Evolutionary conservation across 2,888 invertebrate species (phyloP), one percentile per base, ranked within the genome.

Genomic region (Drosophila koepferae): DNA sequence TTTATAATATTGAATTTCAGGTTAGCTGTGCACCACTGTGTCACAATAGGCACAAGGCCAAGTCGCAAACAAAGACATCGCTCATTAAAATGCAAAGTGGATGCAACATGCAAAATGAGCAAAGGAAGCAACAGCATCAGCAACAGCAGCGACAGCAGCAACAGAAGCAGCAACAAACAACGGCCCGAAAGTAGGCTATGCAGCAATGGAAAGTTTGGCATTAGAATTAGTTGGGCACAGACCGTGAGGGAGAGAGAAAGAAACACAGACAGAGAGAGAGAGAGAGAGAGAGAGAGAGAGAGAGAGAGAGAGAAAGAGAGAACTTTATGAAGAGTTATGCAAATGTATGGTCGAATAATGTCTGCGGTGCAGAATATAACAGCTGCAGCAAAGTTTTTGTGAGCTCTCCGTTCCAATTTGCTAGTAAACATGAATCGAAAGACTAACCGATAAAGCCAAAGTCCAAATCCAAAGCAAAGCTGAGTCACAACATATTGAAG

Each of bases 1-100:
- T 23, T 23, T 23, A 23, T 23, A 23, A 23, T 23, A 23, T 23
- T 23, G 23, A 23, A 23, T 23, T 23, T 23, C 4, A 3, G 4
- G 3, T 23, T 4, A 23, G 23, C 48, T 48, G 46, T 14, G 31
- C 10, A 28, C 49, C 31, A 36, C 28, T n/a, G 8, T 38, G 48
- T 48, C 48, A 40, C 60, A 81, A 83, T 75, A 74, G 66, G 86
- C 86, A 78, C 82, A 83, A 83, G 82, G 82, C 82, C 86, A 83
- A 77, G 74, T 72, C 14, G 40, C 44, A 70, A 74, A 74, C 69
- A 74, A 74, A 59, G 23, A 4, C 41, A 64, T 51, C 31, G 46
- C 63, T 64, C 63, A 69, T 63, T 69, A 66, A 72, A 66, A 48
- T 43, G 63, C 60, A 48, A 60, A 61, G 51, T 38, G 48, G 51